Base-by-base conservation (phyloP, 2,888 invertebrate species). In the Amiota communis region DNA sequence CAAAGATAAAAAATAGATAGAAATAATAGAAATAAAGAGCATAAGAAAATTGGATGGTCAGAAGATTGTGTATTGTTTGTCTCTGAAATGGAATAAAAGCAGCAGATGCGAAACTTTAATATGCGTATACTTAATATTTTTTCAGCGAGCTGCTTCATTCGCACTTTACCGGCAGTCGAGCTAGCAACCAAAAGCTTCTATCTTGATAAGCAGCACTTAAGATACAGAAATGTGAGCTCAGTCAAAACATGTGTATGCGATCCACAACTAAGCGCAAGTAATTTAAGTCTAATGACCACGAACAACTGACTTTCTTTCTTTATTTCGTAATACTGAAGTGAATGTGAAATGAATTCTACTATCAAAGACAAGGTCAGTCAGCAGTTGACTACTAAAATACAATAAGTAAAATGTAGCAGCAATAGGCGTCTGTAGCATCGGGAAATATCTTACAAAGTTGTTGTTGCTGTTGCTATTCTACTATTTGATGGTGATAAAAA, bases 281-380 rank as follows among this genome's bases (percentile, higher is more conserved):
- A 59, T 63, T 63, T 46, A 63, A 63, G 63, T 46, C 63, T 63
- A 46, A 63, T 63, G 63, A 63, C 36, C 12, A 46, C 12, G 23
- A 12, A 53, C 46, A 36, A 36, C 13, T 15, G 56, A 56, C 8
- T 56, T 56, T n/a, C 36, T 6, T 36, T 36, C 36, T 36, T 36
- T 36, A 2, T 36, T 36, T 36, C 8, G 2, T 36, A 64, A 64
- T n/a, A 9, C 15, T 64, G n/a, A 46, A 47, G 13, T 12, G 64
- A 13, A 46, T n/a, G 8, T 23, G n/a, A 10, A 51, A 3, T 8
- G 20, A 36, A 51, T 36, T 36, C 73, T 71, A 67, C 73, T 72
- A 80, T 75, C 73, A 73, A 71, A 75, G 77, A 75, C 83, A 84
- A 84, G 82, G 84, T 82, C 82, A 84, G 3, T 36, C 36, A 36